These are phyloP conservation scores for Sebastiscus albofasciatus DNA, from an alignment of 2,797 vertebrate genomes.

Conservation along the genomic window DNA sequence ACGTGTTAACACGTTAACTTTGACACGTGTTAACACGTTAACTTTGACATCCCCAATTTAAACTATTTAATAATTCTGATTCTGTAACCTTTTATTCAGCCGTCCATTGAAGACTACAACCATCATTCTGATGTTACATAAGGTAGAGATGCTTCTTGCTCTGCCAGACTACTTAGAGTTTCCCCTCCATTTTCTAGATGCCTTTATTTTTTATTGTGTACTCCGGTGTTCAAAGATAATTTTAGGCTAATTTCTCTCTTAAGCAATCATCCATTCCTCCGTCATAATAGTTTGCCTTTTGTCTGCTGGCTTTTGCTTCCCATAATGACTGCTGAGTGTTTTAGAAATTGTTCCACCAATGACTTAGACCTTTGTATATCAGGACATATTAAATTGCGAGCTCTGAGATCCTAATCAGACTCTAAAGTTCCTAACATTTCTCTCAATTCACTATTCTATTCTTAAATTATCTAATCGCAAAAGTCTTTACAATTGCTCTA, in stretches of 20 bases:
- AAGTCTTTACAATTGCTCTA: background rate
- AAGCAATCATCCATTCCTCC: background rate
- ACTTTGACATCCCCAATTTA: too few species aligned
- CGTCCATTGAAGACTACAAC: background rate
- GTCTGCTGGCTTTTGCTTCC: background rate
- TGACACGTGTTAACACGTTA: too few species aligned
- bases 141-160: background rate
- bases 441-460: background rate
- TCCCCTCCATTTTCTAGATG: background rate
- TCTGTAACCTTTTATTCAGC: background rate
- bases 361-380: background rate
- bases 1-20: too few species aligned
- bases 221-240: background rate
- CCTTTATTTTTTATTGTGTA: background rate
- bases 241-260: background rate
- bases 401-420: background rate
- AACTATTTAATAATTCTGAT: background rate
- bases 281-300: background rate
- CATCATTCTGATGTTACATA: background rate
- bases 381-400: background rate
- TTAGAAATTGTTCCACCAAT: background rate
- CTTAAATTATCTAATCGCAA: rapidly evolving
- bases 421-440: background rate
- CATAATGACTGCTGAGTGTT: background rate
- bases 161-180: background rate